A percentile compares a stretch with the other conserved stretches of the same genome.
Evolutionary conservation across 35 echinoderm and acorn worm genomes (phyloP).

Genomic region (Stichopus chloronotus): DNA sequence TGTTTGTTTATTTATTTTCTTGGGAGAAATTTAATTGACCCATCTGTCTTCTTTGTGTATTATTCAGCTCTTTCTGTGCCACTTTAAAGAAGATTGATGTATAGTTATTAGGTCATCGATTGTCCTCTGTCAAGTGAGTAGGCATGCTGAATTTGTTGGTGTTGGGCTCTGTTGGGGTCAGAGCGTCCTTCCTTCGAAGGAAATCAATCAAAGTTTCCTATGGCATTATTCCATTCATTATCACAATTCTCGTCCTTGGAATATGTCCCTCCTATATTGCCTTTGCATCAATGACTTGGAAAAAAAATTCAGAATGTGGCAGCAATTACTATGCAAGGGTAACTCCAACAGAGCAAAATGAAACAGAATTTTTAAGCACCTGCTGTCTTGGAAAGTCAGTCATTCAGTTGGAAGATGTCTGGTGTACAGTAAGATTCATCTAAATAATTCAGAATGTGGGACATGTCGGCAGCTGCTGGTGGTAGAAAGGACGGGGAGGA

Average conservation of each 20-base stretch:
- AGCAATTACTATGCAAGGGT: neutral
- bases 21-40: no score
- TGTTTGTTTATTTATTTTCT: no score
- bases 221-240: neutral
- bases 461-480: neutral
- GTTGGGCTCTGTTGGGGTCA: no score
- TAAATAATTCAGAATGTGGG: neutral
- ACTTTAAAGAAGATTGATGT: no score
- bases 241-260: neutral
- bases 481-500: neutral
- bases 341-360: neutral
- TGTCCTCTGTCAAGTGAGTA: no score
- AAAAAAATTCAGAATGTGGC: neutral
- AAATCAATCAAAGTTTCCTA: neutral
- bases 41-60: no score
- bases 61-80: no score
- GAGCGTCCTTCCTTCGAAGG: neutral
- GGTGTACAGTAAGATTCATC: neutral
- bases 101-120: no score
- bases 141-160: no score
- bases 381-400: neutral
- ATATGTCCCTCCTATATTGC: neutral
- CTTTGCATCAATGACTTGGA: neutral
- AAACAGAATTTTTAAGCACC: neutral
- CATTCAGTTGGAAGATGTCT: neutral